Evolutionary conservation across 2,888 invertebrate species (phyloP), one percentile per base, ranked within the genome.

Genomic region (Mythimna loreyi): DNA sequence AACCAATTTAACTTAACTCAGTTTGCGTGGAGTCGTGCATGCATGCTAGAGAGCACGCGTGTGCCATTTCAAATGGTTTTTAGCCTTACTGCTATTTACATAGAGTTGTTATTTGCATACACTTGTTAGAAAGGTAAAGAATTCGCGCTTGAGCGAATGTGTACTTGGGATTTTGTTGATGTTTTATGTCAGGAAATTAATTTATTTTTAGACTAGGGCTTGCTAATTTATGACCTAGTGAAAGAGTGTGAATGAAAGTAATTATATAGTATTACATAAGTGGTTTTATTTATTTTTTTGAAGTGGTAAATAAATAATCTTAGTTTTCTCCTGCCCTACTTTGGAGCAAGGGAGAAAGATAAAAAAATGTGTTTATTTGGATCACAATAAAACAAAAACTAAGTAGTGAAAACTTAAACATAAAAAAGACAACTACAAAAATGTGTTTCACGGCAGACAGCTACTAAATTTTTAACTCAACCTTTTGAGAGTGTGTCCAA

Each of bases 1-100:
- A 84, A 81, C 83, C 78, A 84, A 84, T 84, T 84, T 84, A 84
- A 83, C 71, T 81, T 80, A 70, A 81, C 78, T 69, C 25, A 75
- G 73, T 78, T 83, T 70, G 79, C 81, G 80, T 83, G 78, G 64
- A 71, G 53, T 68, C 62, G 58, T 60, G 67, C 80, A 82, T 83
- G 83, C 81, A 79, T 67, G 64, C 56, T 53, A 52, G 50, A 62
- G 58, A 71, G 69, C 82, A 82, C 74, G 80, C 75, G 71, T 69
- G 74, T 64, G 56, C 69, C 47, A 30, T 66, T 55, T 58, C 63
- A 73, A 78, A 70, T 69, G 72, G 65, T 66, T 77, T 75, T 77
- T 21, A 73, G 72, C 80, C 61, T 68, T 70, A 77, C 63, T 65
- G 13, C 7, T 52, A 53, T 68, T 33, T 4, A 13, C 25, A 68